A percentile compares a stretch with the other conserved stretches of the same genome.
These are phyloP conservation scores for Tenebrosternarchus preto DNA, from an alignment of 2,113 vertebrate genomes.

Conservation along the genomic window DNA sequence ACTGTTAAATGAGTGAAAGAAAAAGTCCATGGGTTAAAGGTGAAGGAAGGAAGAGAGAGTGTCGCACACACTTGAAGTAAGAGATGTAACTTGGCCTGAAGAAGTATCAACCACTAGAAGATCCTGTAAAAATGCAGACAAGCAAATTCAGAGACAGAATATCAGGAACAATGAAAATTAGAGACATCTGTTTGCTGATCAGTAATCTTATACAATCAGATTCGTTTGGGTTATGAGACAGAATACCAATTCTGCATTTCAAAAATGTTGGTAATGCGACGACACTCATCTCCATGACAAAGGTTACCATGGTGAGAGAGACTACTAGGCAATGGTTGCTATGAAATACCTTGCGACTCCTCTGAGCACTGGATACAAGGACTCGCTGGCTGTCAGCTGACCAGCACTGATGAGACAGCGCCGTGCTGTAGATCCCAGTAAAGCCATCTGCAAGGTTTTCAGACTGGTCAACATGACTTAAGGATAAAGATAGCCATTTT, in stretches of 20 bases:
- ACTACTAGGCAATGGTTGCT: neutral
- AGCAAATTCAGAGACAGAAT: neutral
- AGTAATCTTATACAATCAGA: neutral
- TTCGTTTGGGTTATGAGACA: neutral
- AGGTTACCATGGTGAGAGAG: neutral
- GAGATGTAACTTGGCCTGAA: constrained; percentile 68
- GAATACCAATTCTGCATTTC: neutral
- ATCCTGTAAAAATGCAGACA: constrained; percentile 63
- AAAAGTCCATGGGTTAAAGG: neutral
- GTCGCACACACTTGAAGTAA: constrained; percentile 73
- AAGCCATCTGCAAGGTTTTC: constrained; percentile 77
- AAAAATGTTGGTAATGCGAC: neutral
- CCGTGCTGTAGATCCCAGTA: constrained; percentile 80
- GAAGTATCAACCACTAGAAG: constrained; percentile 75
- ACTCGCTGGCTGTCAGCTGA: constrained; percentile 85
- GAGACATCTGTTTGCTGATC: neutral
- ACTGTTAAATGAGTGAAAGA: neutral
- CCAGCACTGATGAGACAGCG: constrained; percentile 84
- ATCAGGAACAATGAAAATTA: neutral
- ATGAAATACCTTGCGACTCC: constrained; percentile 80
- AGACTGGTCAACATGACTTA: constrained; percentile 14
- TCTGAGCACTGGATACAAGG: constrained; percentile 80
- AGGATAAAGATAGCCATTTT: neutral
- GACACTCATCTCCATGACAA: neutral
- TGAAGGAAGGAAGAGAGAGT: neutral